phyloP scores from a whole-genome alignment of 2,113 vertebrate species.

The Xenopus laevis region DNA sequence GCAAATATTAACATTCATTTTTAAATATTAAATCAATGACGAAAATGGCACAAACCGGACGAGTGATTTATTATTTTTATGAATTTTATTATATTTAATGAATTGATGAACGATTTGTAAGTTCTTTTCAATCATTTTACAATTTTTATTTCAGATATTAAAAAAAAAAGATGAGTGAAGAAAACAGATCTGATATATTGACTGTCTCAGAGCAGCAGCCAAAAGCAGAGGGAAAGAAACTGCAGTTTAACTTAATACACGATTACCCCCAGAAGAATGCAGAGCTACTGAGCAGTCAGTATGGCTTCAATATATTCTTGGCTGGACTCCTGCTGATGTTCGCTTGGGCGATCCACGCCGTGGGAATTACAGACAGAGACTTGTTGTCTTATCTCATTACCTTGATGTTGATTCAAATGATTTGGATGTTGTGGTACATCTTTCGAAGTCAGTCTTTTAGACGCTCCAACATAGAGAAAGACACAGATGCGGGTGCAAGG shows the following conservation, averaged over 20 bases:
- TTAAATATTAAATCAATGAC: too few species aligned
- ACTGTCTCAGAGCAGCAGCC: conserved; percentile 58
- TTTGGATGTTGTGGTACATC: conserved; percentile 95
- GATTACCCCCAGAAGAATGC: conserved; percentile 82
- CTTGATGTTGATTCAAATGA: conserved; percentile 86
- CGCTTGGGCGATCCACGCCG: conserved; percentile 75
- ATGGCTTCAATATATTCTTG: conserved; percentile 86
- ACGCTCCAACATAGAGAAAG: conserved; percentile 71
- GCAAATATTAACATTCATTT: too few species aligned
- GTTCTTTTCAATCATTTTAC: too few species aligned
- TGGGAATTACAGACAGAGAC: conserved; percentile 72
- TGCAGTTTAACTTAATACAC: conserved; percentile 54
- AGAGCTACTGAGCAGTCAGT: conserved; percentile 89
- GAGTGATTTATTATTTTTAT: too few species aligned
- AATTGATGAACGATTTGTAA: too few species aligned
- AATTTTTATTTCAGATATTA: neutral
- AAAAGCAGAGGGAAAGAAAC: conserved; percentile 54
- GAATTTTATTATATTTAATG: too few species aligned
- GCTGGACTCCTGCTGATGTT: conserved; percentile 85
- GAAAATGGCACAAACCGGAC: too few species aligned
- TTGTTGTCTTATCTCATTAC: conserved; percentile 79
- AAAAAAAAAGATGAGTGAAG: conserved; percentile 18
- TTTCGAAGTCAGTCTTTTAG: conserved; percentile 71
- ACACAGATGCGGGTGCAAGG: conserved; percentile 81
- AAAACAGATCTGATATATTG: conserved; percentile 24